Percentiles rank a stretch among this genome's conserved stretches.
These are phyloP conservation scores for Myodes glareolus DNA, from an alignment of 2,113 vertebrate genomes.

Conservation along the genomic window DNA sequence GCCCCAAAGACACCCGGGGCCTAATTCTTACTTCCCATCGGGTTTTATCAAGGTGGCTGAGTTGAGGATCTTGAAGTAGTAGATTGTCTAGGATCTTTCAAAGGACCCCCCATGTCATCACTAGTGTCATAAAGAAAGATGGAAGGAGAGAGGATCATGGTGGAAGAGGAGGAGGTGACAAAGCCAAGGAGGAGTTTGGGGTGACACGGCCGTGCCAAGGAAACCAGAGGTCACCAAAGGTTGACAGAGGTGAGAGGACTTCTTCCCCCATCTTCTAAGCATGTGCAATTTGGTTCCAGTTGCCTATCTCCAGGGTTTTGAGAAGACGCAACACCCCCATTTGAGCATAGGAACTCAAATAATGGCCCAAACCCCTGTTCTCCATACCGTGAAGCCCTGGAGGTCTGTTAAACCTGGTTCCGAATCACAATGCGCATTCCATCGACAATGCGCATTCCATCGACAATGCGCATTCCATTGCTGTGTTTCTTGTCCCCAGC, in stretches of 20 bases:
- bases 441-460: background rate
- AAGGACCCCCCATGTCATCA: background rate
- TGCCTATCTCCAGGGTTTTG: background rate
- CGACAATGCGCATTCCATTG: rapidly evolving
- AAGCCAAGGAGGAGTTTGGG: background rate
- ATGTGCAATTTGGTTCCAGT: background rate
- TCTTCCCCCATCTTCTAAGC: background rate
- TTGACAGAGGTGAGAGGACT: background rate
- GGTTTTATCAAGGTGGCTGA: background rate
- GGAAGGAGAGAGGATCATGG: too few species aligned
- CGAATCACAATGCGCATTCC: rapidly evolving
- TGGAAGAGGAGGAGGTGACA: background rate
- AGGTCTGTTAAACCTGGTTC: background rate
- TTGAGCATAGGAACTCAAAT: background rate
- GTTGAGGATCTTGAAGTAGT: background rate
- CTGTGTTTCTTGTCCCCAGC: rapidly evolving
- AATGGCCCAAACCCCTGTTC: too few species aligned
- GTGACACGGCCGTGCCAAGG: too few species aligned
- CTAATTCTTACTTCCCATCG: background rate
- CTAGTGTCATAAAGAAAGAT: background rate
- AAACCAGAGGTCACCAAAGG: too few species aligned
- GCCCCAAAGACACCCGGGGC: background rate
- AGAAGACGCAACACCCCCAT: background rate
- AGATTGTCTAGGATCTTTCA: background rate
- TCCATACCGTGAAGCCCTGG: too few species aligned